These are phyloP conservation scores for Microplitis demolitor DNA, from an alignment of 1,140 invertebrate species.

Conservation along the genomic window DNA sequence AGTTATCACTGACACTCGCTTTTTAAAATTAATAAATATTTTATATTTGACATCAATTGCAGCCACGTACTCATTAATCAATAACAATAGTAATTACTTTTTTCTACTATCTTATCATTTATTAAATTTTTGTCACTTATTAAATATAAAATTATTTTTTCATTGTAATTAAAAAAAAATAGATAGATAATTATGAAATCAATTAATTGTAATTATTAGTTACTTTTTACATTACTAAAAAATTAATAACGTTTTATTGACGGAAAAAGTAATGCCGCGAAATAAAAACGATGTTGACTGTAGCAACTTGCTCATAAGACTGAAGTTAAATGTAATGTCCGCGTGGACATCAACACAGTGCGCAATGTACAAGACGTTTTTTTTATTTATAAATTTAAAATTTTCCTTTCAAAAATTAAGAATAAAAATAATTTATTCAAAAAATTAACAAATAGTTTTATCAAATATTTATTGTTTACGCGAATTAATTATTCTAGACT, in stretches of 20 bases:
- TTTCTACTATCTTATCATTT: background rate
- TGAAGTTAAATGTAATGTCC: constrained; percentile 31
- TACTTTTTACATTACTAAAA: background rate
- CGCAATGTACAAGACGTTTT: background rate
- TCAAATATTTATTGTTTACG: too few species aligned
- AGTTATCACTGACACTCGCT: background rate
- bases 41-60: background rate
- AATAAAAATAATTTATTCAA: too few species aligned
- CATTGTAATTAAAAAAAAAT: too few species aligned
- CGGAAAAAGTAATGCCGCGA: background rate
- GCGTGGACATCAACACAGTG: constrained; percentile 6
- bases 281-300: constrained; percentile 31
- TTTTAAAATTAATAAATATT: background rate
- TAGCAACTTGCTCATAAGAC: constrained; percentile 36
- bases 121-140: too few species aligned
- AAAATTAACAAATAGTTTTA: too few species aligned
- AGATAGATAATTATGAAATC: too few species aligned
- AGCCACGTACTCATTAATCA: background rate
- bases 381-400: background rate
- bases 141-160: background rate
- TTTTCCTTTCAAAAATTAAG: too few species aligned
- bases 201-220: background rate
- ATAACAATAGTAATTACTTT: background rate
- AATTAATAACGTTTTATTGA: background rate
- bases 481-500: too few species aligned